Percentiles rank a stretch among this genome's conserved stretches.
Evolutionary conservation across 2,888 invertebrate genomes (phyloP).

Genomic region (Cosmopolites sordidus): DNA sequence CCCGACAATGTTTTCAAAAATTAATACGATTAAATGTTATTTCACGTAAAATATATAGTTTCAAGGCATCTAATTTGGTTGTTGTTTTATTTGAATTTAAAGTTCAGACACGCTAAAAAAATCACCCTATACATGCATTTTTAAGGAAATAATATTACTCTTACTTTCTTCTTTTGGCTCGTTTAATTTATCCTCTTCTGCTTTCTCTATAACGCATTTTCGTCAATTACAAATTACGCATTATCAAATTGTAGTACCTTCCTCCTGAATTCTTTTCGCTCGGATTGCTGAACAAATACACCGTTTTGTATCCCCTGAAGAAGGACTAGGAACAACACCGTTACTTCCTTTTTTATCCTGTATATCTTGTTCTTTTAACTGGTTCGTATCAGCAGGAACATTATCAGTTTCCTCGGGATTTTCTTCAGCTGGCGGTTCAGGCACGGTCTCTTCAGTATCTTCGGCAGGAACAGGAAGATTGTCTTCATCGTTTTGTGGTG

Average conservation of each 20-base stretch:
- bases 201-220: background rate
- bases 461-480: background rate
- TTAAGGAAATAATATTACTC: too few relatives aligned
- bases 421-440: background rate
- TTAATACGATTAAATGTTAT: too few relatives aligned
- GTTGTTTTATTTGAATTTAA: too few relatives aligned
- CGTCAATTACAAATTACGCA: background rate
- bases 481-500: background rate
- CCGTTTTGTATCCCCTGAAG: background rate
- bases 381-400: too few relatives aligned
- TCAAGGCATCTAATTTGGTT: too few relatives aligned
- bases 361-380: too few relatives aligned
- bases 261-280: constrained; percentile 9
- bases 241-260: constrained; percentile 3
- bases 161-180: background rate
- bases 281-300: constrained; percentile 12
- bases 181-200: background rate
- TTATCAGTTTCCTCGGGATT: background rate
- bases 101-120: too few relatives aligned
- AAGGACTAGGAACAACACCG: background rate
- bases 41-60: too few relatives aligned
- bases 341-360: too few relatives aligned
- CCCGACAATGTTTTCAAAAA: too few relatives aligned
- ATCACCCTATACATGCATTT: too few relatives aligned
- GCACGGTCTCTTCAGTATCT: constrained; percentile 1